phyloP scores from a whole-genome alignment of 2,113 vertebrate genomes.

The Phyllopteryx taeniolatus region DNA sequence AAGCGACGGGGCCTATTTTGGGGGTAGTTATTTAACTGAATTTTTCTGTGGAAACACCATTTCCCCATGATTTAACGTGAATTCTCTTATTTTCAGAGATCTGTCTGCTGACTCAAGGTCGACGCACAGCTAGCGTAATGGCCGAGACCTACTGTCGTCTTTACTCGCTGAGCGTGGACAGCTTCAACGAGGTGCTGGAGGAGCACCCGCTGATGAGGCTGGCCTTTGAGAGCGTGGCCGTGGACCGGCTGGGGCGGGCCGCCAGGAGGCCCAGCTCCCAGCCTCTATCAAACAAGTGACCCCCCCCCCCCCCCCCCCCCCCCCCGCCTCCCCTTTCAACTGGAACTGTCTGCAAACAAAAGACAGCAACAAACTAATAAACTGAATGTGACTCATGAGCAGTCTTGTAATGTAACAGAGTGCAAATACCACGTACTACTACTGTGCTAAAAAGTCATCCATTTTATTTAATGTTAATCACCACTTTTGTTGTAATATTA shows the following conservation, averaged over 20 bases:
- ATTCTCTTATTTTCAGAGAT: conserved; percentile 64
- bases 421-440: background rate
- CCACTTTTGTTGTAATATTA: background rate
- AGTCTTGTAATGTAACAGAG: background rate
- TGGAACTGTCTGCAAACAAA: background rate
- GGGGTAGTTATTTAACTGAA: conserved; percentile 71
- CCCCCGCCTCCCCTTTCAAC: background rate
- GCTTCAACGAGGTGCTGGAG: conserved; percentile 77
- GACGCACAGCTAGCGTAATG: conserved; percentile 72
- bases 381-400: background rate
- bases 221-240: conserved; percentile 73
- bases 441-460: background rate
- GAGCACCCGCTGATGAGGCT: conserved; percentile 77
- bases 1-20: conserved; percentile 93
- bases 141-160: conserved; percentile 77
- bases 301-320: too few relatives aligned
- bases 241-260: conserved; percentile 65
- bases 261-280: conserved; percentile 43
- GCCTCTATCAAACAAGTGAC: conserved; percentile 31
- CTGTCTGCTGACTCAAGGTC: conserved; percentile 73
- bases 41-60: conserved; percentile 26
- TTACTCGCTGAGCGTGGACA: conserved; percentile 76
- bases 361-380: background rate
- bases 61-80: background rate
- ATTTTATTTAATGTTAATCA: background rate